Evolutionary conservation across 2,113 vertebrate genomes (phyloP).

Genomic region (Dicrurus megarhynchus): DNA sequence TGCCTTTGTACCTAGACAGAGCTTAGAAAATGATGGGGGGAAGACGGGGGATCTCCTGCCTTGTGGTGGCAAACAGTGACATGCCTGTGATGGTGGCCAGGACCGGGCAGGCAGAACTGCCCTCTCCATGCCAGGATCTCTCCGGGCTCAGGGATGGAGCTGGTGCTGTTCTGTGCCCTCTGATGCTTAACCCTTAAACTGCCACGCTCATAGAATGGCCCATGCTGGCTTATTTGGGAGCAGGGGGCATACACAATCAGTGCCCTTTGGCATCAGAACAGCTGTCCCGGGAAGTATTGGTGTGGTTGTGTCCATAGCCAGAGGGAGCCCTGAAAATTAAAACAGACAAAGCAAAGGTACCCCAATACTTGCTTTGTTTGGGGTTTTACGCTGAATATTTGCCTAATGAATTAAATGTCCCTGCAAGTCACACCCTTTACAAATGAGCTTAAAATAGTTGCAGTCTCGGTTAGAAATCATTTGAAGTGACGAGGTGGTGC

Average conservation of each 20-base stretch:
- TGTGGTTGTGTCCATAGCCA: neutral
- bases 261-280: neutral
- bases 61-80: neutral
- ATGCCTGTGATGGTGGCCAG: neutral
- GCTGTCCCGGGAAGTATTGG: neutral
- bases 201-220: neutral
- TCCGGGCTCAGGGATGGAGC: neutral
- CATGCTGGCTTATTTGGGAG: neutral
- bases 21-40: neutral
- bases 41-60: neutral
- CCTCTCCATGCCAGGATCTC: neutral
- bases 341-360: neutral
- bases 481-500: neutral
- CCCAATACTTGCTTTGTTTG: neutral
- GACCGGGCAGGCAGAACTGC: neutral
- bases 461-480: neutral
- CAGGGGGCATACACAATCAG: rapidly evolving
- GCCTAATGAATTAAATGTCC: neutral
- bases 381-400: neutral
- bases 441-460: neutral
- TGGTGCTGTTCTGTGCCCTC: neutral
- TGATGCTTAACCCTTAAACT: neutral
- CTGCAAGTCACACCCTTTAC: neutral
- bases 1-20: neutral
- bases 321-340: neutral